Conservation (phyloP, 2,113 vertebrate species). For the Sander vitreus region DNA sequence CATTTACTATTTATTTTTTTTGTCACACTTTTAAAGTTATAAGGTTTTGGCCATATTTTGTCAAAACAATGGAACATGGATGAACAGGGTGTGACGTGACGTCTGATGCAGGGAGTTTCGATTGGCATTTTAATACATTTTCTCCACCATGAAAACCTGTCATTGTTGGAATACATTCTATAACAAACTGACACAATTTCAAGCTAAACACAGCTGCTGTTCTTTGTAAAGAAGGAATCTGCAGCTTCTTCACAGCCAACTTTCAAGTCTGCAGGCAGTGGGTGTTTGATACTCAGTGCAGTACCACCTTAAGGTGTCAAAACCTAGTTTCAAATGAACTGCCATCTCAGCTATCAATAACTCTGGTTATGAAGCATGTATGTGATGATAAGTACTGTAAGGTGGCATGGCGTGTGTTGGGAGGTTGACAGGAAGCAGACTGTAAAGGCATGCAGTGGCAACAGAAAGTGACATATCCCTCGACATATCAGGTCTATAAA, state of each 20-base stretch:
- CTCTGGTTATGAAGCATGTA: neutral
- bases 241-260: neutral
- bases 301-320: constrained; percentile 11
- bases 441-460: constrained; percentile 7
- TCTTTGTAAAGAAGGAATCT: neutral
- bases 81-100: neutral
- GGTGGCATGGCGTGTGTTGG: neutral
- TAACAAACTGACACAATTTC: neutral
- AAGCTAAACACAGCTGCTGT: constrained; percentile 8
- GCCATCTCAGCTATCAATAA: constrained; percentile 9
- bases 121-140: neutral
- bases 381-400: neutral
- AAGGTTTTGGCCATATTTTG: neutral
- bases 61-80: neutral
- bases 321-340: constrained; percentile 28
- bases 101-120: neutral
- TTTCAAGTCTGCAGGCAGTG: constrained; percentile 16
- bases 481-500: neutral
- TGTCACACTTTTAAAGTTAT: neutral
- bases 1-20: no score
- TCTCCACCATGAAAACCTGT: neutral
- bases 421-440: neutral
- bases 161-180: neutral
- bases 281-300: constrained; percentile 3
- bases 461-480: neutral